phyloP scores from a whole-genome alignment of 2,797 vertebrate species.

The Crenichthys baileyi region DNA sequence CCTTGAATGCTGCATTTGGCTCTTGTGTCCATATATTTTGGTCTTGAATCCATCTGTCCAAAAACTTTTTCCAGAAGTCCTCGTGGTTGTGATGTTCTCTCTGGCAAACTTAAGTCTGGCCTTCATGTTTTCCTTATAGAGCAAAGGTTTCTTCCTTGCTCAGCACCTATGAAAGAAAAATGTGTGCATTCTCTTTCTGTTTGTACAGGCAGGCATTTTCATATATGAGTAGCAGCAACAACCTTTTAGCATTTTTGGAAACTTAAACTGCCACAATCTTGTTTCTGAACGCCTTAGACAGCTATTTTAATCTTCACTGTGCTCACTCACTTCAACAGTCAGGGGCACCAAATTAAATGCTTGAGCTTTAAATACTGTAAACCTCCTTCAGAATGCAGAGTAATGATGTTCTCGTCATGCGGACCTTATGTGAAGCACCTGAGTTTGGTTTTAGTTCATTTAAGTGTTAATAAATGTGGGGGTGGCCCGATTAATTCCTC shows the following conservation, averaged over 20 bases:
- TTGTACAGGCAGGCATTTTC: neutral
- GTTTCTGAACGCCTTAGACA: neutral
- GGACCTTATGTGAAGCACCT: neutral
- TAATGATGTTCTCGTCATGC: neutral
- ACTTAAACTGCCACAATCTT: neutral
- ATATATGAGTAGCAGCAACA: neutral
- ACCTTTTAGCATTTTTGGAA: neutral
- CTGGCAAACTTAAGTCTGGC: neutral
- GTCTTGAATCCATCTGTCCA: neutral
- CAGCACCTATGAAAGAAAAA: no score
- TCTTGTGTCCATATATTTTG: neutral
- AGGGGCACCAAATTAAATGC: neutral
- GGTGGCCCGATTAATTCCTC: neutral
- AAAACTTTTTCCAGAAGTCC: no score
- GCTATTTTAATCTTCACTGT: neutral
- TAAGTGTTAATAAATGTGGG: no score
- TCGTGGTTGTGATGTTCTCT: no score
- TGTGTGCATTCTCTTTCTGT: neutral
- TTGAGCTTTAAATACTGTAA: no score
- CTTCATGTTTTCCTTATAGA: neutral
- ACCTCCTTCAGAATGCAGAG: no score
- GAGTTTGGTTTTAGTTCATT: no score
- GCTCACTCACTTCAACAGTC: neutral
- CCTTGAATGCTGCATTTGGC: neutral
- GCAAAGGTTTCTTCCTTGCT: neutral